Conservation (phyloP, 2,797 vertebrate genomes). For the Pogoniulus pusillus region DNA sequence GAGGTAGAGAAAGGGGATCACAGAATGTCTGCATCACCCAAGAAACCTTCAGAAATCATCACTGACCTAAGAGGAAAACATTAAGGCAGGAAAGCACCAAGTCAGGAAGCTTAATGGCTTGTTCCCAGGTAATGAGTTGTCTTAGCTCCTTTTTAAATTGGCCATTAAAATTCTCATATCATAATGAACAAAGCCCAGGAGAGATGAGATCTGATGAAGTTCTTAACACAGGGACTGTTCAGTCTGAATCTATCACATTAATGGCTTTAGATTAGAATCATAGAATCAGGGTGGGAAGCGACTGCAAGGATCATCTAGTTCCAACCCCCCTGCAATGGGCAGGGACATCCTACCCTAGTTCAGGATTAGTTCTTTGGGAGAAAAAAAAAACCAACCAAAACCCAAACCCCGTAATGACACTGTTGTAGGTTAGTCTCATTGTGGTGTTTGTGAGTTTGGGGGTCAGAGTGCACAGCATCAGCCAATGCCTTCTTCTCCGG, state of each 20-base stretch:
- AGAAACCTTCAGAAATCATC: no score
- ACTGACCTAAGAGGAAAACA: background rate
- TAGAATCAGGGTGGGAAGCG: no score
- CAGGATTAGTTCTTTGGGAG: background rate
- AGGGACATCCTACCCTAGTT: no score
- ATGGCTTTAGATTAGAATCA: background rate
- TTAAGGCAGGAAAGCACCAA: background rate
- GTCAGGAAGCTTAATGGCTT: background rate
- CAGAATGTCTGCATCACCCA: no score
- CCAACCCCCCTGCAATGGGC: no score
- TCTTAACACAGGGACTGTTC: background rate
- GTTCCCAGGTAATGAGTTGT: background rate
- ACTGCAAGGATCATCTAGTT: no score
- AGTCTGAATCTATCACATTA: background rate
- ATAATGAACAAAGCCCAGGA: background rate
- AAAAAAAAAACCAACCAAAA: background rate
- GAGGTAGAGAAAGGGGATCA: no score
- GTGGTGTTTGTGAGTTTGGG: background rate
- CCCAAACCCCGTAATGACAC: no score
- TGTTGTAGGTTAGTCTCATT: background rate
- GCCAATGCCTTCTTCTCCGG: no score
- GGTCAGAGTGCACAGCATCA: background rate
- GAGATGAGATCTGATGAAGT: background rate
- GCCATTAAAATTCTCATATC: background rate
- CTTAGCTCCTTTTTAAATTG: background rate